Base-by-base conservation (phyloP, 2,888 invertebrate genomes). In the Macaria notata region DNA sequence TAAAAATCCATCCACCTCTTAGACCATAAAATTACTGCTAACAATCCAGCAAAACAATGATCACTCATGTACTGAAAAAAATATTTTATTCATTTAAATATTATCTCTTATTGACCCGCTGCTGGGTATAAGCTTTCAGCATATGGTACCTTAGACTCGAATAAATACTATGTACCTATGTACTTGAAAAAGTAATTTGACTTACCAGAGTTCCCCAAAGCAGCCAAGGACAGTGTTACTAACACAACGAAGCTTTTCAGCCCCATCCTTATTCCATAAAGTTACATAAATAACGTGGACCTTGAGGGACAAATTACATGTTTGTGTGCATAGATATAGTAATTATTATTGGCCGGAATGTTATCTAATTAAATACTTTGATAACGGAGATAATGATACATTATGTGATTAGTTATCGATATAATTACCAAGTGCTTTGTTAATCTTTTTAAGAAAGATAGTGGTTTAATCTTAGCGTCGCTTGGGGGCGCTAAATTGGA, bases 121-220 rank as follows among this genome's bases (percentile, higher is more conserved):
- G 19, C 19, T 19, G 19, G 19, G 19, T 19, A 19, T 1, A 19
- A 19, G 19, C 19, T 2, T 19, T 19, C 2, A 19, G 19, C 19
- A 19, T 19, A 19, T 19, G 19, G 19, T 19, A 19, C 19, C 19
- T 19, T 19, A 19, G 19, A 19, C 19, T 19, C 2, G 19, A 19
- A 19, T 19, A 19, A 19, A 19, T 19, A 19, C 19, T 19, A 19
- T 19, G 19, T 19, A 19, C 2, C 1, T 19, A 19, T 2, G 1
- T 19, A 19, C 19, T 19, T 19, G 19, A 19, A 19, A 19, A 19
- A 19, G 19, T 19, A 19, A 19, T 1, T 19, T 19, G 19, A 54
- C 75, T 69, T 68, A 78, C 78, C 75, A 54, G 70, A 65, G 33
- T 60, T 63, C 29, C 61, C 71, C 19, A 59, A 52, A 39, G 61